Conservation (phyloP, 2,113 vertebrate genomes). For the Ascaphus truei region DNA sequence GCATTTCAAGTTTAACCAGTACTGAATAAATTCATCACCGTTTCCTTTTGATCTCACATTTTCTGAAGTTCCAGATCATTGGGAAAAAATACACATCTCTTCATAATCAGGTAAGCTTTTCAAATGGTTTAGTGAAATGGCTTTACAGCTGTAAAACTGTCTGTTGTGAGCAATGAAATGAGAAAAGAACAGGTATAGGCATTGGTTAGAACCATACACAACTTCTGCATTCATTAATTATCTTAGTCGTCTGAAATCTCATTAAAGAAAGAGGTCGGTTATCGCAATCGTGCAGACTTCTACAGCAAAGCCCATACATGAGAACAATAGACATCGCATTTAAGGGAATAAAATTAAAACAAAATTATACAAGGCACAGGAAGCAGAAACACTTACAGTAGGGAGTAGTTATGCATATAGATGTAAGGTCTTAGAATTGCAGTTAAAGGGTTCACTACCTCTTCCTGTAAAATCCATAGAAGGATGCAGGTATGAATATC, state of each 20-base stretch:
- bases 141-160: too few species aligned
- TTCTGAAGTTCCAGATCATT: too few species aligned
- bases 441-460: too few species aligned
- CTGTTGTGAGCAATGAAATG: too few species aligned
- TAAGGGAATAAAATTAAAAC: constrained; percentile 57
- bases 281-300: constrained; percentile 51
- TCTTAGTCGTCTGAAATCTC: not conserved
- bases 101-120: too few species aligned
- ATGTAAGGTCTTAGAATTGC: constrained; percentile 59
- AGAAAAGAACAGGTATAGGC: too few species aligned
- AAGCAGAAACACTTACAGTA: constrained; percentile 69
- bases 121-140: too few species aligned
- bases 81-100: too few species aligned
- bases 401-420: constrained; percentile 68
- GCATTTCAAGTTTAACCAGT: too few species aligned
- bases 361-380: constrained; percentile 73
- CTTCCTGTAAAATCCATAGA: too few species aligned
- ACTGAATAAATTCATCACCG: too few species aligned
- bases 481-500: constrained; percentile 48
- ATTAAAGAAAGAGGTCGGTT: not conserved
- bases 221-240: not conserved
- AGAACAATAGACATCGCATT: constrained; percentile 74
- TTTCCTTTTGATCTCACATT: too few species aligned
- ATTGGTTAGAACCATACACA: not conserved
- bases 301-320: constrained; percentile 66